Evolutionary conservation across 2,797 vertebrate species (phyloP), one percentile per base, ranked within the genome.

Genomic region (Myotis planiceps): DNA sequence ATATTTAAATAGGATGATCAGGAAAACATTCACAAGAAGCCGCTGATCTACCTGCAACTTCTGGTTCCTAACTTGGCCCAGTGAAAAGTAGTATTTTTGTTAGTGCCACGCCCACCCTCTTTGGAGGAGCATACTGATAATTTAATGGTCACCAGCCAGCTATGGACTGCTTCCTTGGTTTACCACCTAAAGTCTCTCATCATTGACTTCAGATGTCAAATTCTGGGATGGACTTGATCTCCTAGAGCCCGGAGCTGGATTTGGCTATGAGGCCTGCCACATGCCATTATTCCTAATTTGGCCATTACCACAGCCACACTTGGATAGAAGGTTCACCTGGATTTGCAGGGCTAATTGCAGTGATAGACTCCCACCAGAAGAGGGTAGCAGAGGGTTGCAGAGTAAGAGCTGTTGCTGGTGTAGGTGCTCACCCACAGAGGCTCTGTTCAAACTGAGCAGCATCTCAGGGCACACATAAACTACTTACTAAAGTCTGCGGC

Each of bases 331-430:
- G 10, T 1, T 63, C 6, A 29, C 45, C 9, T 13, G 5, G 16
- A 53, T 12, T 80, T 69, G 55, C 81, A 93, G 80, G 66, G n/a
- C 60, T 92, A 88, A 19, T 34, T 96, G 97, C 93, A 97, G 81
- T 96, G 85, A 82, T 75, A 34, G 9, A 71, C n/a, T 85, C 65
- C 34, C 0, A 92, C 97, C 97, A 96, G 97, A 58, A 97, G 97
- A 97, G 97, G 97, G 97, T 82, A 97, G 97, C 97, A 97, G 92
- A 97, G 87, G 84, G 97, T 93, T 93, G 63, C 81, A 51, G 90
- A 95, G 95, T 75, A 93, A 82, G 18, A 88, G 27, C 29, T 19
- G 37, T 66, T 29, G 7, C 23, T 1, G 25, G 16, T 9, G 0
- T 29, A 55, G n/a, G 49, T 86, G 88, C 69, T 92, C 8, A 42